phyloP scores from a whole-genome alignment of 2,797 vertebrate species.

The Enteromius mattozi region DNA sequence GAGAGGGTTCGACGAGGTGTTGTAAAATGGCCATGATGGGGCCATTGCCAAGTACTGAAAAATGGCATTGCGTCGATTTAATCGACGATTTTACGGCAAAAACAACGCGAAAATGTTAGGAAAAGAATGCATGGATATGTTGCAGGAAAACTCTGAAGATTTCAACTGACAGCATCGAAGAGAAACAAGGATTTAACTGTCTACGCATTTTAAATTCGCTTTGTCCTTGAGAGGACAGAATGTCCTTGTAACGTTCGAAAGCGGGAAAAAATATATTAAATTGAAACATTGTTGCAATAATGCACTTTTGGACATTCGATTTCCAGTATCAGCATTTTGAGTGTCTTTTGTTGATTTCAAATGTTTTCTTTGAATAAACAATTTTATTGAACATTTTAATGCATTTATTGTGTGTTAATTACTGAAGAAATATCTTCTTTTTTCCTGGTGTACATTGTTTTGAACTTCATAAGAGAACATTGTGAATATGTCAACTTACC shows the following conservation, averaged over 20 bases:
- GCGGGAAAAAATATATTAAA: conserved; percentile 34
- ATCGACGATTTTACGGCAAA: not conserved
- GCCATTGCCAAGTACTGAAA: conserved; percentile 67
- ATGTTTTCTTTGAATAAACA: conserved; percentile 20
- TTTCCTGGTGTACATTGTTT: conserved; percentile 66
- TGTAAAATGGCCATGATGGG: conserved; percentile 85
- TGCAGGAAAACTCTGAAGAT: conserved; percentile 6
- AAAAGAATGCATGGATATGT: conserved; percentile 1
- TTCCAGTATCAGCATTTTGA: conserved; percentile 24
- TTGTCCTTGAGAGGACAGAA: conserved; percentile 86
- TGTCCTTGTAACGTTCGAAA: conserved; percentile 74
- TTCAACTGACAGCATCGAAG: conserved; percentile 29
- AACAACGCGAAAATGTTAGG: conserved; percentile 7
- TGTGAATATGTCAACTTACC: conserved; percentile 59
- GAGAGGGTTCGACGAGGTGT: conserved; percentile 76
- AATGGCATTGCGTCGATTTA: conserved; percentile 53
- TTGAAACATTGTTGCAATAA: conserved; percentile 31
- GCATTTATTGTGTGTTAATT: conserved; percentile 35
- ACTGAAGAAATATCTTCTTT: conserved; percentile 42
- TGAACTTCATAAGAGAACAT: conserved; percentile 29
- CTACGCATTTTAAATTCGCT: conserved; percentile 86
- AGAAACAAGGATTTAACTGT: conserved; percentile 47
- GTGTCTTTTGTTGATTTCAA: conserved; percentile 31
- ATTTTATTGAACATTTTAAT: conserved; percentile 52
- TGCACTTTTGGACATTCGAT: conserved; percentile 12